These are phyloP conservation scores for Drosophila meridiana DNA, from an alignment of 2,888 invertebrate genomes.

Conservation along the genomic window DNA sequence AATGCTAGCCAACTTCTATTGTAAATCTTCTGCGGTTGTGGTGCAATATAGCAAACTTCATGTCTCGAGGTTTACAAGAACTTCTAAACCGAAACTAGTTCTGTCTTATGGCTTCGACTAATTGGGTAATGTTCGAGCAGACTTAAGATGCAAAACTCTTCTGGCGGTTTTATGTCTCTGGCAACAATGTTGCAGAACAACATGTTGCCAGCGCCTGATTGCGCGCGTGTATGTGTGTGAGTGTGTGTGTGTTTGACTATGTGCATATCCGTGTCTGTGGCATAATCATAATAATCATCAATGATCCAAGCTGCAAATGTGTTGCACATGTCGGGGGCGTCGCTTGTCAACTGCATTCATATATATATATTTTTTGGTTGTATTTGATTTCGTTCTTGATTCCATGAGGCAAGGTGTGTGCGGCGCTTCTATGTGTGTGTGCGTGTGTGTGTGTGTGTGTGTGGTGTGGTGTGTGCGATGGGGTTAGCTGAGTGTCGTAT, in stretches of 20 bases:
- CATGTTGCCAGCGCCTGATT: slow-evolving; percentile 23
- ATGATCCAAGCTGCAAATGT: slow-evolving; percentile 53
- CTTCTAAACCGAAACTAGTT: not conserved
- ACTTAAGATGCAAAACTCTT: not conserved
- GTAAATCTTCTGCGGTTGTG: not conserved
- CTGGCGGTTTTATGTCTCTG: slow-evolving; percentile 4
- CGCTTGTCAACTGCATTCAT: slow-evolving; percentile 67
- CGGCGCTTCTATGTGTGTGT: slow-evolving; percentile 6
- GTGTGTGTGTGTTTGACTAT: not conserved
- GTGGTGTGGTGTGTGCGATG: slow-evolving; percentile 53
- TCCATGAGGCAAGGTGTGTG: slow-evolving; percentile 62
- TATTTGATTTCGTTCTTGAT: slow-evolving; percentile 69
- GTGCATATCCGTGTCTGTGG: slow-evolving; percentile 11
- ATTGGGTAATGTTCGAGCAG: slow-evolving; percentile 5
- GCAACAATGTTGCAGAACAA: slow-evolving; percentile 51
- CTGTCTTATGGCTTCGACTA: slow-evolving; percentile 1
- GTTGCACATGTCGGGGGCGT: slow-evolving; percentile 77
- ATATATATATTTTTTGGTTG: slow-evolving; percentile 13
- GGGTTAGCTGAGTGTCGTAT: slow-evolving; percentile 66
- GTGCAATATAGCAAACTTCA: not conserved
- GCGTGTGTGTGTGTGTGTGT: slow-evolving; percentile 2
- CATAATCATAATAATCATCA: slow-evolving; percentile 41
- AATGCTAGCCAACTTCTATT: not conserved
- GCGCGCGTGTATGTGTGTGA: not conserved
- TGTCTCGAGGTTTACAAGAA: not conserved